phyloP scores from a whole-genome alignment of 1,140 invertebrate genomes.

The Drosophila watanabei region DNA sequence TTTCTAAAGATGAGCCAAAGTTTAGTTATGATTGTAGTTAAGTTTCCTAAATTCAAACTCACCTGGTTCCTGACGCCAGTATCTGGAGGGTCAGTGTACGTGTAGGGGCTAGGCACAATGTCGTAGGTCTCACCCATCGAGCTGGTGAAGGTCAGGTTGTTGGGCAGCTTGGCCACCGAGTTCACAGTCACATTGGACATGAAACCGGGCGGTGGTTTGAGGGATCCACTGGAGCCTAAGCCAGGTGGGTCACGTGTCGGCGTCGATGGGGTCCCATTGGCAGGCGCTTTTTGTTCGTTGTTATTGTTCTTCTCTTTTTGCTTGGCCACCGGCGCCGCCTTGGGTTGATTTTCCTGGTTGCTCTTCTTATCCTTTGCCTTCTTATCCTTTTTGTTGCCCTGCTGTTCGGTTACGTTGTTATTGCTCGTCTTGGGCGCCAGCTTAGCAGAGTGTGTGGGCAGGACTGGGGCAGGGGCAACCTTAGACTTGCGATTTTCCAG shows the following conservation, averaged over 20 bases:
- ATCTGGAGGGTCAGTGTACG: slow-evolving; percentile 90
- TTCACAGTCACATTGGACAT: slow-evolving; percentile 81
- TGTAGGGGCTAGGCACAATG: slow-evolving; percentile 86
- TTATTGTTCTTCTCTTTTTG: slow-evolving; percentile 76
- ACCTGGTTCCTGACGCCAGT: slow-evolving; percentile 90
- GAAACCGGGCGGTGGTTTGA: slow-evolving; percentile 87
- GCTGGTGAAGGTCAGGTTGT: slow-evolving; percentile 92
- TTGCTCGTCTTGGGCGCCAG: slow-evolving; percentile 37
- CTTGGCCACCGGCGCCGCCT: slow-evolving; percentile 32
- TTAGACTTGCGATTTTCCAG: slow-evolving; percentile 82
- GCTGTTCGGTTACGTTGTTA: slow-evolving; percentile 48
- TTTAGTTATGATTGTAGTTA: background rate
- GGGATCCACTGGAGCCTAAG: slow-evolving; percentile 81
- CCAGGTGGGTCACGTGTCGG: slow-evolving; percentile 86
- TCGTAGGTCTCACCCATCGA: slow-evolving; percentile 91
- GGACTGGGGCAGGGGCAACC: slow-evolving; percentile 81
- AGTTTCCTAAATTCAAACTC: background rate
- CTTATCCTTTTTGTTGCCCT: slow-evolving; percentile 75
- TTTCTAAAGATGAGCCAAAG: slow-evolving; percentile 80
- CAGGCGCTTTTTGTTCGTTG: slow-evolving; percentile 42
- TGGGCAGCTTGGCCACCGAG: slow-evolving; percentile 85
- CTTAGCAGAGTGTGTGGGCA: slow-evolving; percentile 49
- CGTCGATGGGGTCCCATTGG: slow-evolving; percentile 33
- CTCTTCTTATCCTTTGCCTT: slow-evolving; percentile 71
- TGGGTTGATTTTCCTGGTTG: slow-evolving; percentile 64